Base-by-base conservation (phyloP, 2,113 vertebrate genomes). In the Cochlearius cochlearius region DNA sequence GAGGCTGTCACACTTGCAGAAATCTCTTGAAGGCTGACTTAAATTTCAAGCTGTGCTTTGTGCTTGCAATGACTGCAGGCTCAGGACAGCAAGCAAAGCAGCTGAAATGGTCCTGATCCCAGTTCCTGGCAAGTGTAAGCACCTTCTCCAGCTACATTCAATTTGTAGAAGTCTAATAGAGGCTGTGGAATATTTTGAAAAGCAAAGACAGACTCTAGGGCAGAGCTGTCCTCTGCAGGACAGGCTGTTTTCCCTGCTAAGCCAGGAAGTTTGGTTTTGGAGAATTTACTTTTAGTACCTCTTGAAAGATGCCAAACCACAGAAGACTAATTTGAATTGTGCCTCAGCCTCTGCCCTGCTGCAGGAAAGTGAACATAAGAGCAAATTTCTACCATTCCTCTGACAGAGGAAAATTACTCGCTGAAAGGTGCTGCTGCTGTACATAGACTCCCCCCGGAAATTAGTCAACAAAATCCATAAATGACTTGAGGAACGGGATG, bases 201-300 rank as follows among this genome's bases (percentile, higher is more conserved):
- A n/a, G 17, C 30, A 68, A 80, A 73, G 27, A 17, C 29, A 83
- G 63, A 34, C 22, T 8, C 43, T 5, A 34, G 34, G 72, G 52
- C 43, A 77, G 79, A 91, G 52, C 19, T 32, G 22, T 86, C 76
- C 36, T 94, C 73, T 0, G 0, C 36, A 67, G 52, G 55, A 73
- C 85, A 63, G 88, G 72, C 67, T 92, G 63, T 88, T 96, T 93
- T 88, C 63, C 69, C 47, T 58, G 60, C 68, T 78, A 38, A 84
- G 43, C 23, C 62, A 72, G 80, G 83, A 87, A 93, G 58, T 30
- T 74, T 66, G n/a, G 2, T 49, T 76, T 64, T 88, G 53, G 36
- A 75, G 38, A 72, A 78, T 13, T 75, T 89, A 85, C 68, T 95
- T 92, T 97, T 88, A 94, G 92, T 56, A 89, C 71, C 60, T 62